A percentile compares a stretch with the other conserved stretches of the same genome.
Conservation (phyloP, 2,113 vertebrate genomes). For the Brevimyrus niger region DNA sequence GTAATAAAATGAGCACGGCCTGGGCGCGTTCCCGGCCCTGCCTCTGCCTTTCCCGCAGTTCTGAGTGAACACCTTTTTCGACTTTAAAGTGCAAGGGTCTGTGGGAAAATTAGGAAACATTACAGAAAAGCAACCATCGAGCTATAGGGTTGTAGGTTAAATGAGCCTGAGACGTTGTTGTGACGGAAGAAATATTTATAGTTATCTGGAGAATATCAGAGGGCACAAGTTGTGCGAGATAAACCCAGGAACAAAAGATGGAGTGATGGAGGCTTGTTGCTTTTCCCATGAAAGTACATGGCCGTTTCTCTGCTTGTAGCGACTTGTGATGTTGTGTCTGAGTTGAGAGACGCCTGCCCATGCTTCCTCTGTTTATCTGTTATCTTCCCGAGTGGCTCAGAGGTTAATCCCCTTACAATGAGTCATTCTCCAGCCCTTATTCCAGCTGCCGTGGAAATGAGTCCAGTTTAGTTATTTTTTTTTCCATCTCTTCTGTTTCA, state of each 20-base stretch:
- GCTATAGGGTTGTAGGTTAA: neutral
- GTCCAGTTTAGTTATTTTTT: constrained; percentile 24
- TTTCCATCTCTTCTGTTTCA: constrained; percentile 34
- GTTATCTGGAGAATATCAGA: neutral
- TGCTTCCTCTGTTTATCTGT: neutral
- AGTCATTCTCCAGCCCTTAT: constrained; percentile 39
- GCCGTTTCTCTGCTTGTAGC: constrained; percentile 11
- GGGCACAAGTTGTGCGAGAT: neutral
- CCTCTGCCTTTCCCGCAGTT: neutral
- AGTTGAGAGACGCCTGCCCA: neutral
- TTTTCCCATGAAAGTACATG: constrained; percentile 31
- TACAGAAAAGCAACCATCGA: neutral
- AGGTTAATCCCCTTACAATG: neutral
- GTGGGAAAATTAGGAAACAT: neutral
- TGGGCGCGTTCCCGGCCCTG: neutral
- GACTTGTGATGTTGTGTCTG: neutral
- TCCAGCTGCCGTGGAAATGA: constrained; percentile 24
- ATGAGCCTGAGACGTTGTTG: neutral
- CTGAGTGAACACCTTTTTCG: neutral
- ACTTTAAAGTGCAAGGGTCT: neutral
- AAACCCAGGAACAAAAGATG: neutral
- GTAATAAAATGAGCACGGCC: neutral
- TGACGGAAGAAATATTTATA: neutral
- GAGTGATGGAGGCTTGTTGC: neutral
- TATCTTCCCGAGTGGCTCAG: neutral